phyloP scores from a whole-genome alignment of 1,140 invertebrate genomes.

The Mamestra configurata region DNA sequence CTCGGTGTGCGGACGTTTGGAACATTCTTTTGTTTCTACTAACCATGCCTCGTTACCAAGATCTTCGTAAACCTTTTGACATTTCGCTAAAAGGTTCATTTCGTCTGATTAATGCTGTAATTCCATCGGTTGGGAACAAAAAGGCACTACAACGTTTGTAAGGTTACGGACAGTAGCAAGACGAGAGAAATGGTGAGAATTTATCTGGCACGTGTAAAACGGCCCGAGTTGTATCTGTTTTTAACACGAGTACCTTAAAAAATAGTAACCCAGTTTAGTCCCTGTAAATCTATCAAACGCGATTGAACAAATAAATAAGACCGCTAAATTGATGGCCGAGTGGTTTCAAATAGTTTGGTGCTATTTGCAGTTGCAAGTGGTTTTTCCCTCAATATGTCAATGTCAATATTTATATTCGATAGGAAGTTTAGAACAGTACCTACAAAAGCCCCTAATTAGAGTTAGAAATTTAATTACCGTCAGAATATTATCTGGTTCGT shows the following conservation, averaged over 20 bases:
- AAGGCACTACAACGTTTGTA: slow-evolving; percentile 75
- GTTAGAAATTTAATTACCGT: background rate
- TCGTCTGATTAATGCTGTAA: slow-evolving; percentile 84
- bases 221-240: background rate
- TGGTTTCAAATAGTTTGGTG: slow-evolving; percentile 21
- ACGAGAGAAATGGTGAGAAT: slow-evolving; percentile 80
- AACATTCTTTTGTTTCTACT: slow-evolving; percentile 81
- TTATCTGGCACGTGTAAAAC: slow-evolving; percentile 75
- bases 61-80: slow-evolving; percentile 83
- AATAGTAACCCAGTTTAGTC: slow-evolving; percentile 11
- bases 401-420: background rate
- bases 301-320: slow-evolving; percentile 11
- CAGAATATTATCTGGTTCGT: background rate
- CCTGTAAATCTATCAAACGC: slow-evolving; percentile 20
- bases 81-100: slow-evolving; percentile 86
- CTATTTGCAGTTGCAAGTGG: slow-evolving; percentile 2
- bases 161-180: slow-evolving; percentile 72
- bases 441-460: background rate
- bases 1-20: slow-evolving; percentile 57
- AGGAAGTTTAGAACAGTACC: background rate
- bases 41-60: slow-evolving; percentile 72
- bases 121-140: slow-evolving; percentile 77
- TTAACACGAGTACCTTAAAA: slow-evolving; percentile 21
- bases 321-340: slow-evolving; percentile 13
- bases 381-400: background rate